Percentiles rank a stretch among this genome's conserved stretches.
phyloP scores from a whole-genome alignment of 2,113 vertebrate genomes.

The Petrocephalus zakoni region DNA sequence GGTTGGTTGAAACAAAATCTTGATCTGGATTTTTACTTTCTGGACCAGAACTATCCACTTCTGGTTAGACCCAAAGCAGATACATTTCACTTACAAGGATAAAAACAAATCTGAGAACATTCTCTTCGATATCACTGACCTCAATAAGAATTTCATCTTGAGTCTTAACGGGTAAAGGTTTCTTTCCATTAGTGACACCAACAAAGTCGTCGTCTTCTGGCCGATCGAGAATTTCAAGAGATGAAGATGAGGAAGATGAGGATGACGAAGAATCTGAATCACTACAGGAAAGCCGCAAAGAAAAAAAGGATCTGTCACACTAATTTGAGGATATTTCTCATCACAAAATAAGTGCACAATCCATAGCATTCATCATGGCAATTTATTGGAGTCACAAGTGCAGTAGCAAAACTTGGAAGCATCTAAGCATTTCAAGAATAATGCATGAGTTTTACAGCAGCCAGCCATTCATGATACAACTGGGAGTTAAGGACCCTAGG shows the following conservation, averaged over 20 bases:
- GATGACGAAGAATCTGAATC: conserved; percentile 27
- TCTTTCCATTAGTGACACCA: neutral
- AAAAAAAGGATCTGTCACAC: neutral
- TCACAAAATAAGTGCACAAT: neutral
- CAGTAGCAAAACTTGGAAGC: neutral
- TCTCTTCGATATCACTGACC: neutral
- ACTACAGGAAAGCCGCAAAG: neutral
- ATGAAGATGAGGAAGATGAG: conserved; percentile 19
- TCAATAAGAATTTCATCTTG: conserved; percentile 22
- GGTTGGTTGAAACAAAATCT: neutral
- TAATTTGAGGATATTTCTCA: neutral
- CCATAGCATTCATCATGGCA: neutral
- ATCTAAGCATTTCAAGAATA: neutral
- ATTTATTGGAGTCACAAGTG: neutral
- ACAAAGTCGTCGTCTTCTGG: neutral
- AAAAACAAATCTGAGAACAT: neutral
- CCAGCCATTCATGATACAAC: neutral
- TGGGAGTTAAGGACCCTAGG: neutral
- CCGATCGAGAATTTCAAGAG: neutral
- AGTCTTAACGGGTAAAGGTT: conserved; percentile 1
- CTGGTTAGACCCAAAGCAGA: neutral
- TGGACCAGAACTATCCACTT: neutral
- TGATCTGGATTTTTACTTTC: neutral
- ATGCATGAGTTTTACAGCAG: neutral
- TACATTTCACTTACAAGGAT: neutral